These are phyloP conservation scores for Percopsis omiscomaycus DNA, from an alignment of 2,797 vertebrate species.

Conservation along the genomic window DNA sequence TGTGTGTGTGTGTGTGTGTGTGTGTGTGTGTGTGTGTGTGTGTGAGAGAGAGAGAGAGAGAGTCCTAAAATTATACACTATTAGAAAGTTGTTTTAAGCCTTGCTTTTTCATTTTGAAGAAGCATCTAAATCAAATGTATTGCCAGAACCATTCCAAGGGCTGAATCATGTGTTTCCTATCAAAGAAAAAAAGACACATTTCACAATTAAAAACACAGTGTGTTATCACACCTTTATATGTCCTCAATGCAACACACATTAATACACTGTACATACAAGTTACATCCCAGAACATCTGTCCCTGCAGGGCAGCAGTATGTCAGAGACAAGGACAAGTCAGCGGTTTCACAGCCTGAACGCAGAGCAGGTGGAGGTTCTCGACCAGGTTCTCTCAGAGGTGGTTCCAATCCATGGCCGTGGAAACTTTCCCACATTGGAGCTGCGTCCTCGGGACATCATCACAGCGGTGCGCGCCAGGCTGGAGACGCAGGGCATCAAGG, in stretches of 20 bases:
- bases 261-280: background rate
- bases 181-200: too few species aligned
- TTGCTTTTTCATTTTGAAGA: conserved; percentile 1
- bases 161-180: too few species aligned
- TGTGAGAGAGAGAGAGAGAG: conserved; percentile 4
- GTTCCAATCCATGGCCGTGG: conserved; percentile 95
- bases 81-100: conserved; percentile 35
- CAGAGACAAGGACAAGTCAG: conserved; percentile 80
- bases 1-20: too few species aligned
- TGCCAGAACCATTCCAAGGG: too few species aligned
- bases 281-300: conserved; percentile 4
- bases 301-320: conserved; percentile 79
- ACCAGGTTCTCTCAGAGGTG: conserved; percentile 90
- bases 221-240: too few species aligned
- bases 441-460: conserved; percentile 93
- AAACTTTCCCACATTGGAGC: conserved; percentile 94
- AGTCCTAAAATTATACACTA: conserved; percentile 28
- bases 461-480: conserved; percentile 86
- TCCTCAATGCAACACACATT: background rate
- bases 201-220: too few species aligned
- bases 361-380: conserved; percentile 89
- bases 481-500: conserved; percentile 82
- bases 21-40: background rate
- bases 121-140: too few species aligned
- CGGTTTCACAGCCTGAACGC: conserved; percentile 90